Percentiles rank a stretch among this genome's conserved stretches.
These are phyloP conservation scores for Tribolium freemani DNA, from an alignment of 2,888 invertebrate species.

Conservation along the genomic window DNA sequence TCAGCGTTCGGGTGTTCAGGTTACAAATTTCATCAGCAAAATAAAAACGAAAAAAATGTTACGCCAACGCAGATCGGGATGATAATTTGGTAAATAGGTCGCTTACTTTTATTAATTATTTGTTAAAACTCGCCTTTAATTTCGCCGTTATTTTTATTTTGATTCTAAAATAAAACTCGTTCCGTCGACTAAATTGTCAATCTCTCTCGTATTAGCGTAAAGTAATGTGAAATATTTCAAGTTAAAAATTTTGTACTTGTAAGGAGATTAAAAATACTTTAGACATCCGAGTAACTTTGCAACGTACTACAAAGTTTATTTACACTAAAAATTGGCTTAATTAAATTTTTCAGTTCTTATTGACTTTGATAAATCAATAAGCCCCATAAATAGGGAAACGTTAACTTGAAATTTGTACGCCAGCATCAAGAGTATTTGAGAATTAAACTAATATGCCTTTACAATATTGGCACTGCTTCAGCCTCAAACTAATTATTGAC, in stretches of 20 bases:
- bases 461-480: conserved; percentile 24
- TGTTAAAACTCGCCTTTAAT: conserved; percentile 22
- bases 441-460: conserved; percentile 29
- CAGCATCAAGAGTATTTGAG: conserved; percentile 14
- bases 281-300: conserved; percentile 9
- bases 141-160: conserved; percentile 19
- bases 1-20: conserved; percentile 24
- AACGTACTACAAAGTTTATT: conserved; percentile 19
- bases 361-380: conserved; percentile 21
- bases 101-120: conserved; percentile 29
- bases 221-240: conserved; percentile 28
- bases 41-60: conserved; percentile 17
- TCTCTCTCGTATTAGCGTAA: conserved; percentile 6
- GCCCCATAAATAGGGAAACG: conserved; percentile 24
- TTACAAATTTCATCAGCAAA: conserved; percentile 31
- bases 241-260: conserved; percentile 35
- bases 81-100: conserved; percentile 25
- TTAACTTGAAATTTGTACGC: conserved; percentile 3
- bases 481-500: conserved; percentile 31
- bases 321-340: conserved; percentile 13
- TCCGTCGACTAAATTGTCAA: conserved; percentile 30
- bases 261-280: conserved; percentile 38
- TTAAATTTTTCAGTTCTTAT: background rate
- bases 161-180: conserved; percentile 20
- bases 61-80: background rate